A percentile compares a stretch with the other conserved stretches of the same genome.
Evolutionary conservation across 2,113 vertebrate species (phyloP).

Genomic region (Sphyrna mokarran): DNA sequence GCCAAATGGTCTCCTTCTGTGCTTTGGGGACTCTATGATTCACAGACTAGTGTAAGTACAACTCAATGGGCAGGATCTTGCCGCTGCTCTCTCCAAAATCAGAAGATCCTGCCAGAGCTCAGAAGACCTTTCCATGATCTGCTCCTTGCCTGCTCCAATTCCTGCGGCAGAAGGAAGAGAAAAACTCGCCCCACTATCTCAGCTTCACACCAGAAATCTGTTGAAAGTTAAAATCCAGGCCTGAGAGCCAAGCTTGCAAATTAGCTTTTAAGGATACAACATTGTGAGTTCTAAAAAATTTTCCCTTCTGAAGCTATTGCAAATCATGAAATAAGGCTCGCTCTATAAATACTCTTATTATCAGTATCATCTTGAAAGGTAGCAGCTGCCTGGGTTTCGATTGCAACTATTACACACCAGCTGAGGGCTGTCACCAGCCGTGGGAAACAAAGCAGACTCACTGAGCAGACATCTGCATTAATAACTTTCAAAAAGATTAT

Average conservation of each 20-base stretch:
- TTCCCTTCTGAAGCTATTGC: neutral
- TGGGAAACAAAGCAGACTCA: neutral
- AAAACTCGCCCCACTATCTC: neutral
- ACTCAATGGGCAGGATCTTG: no score
- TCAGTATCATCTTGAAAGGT: neutral
- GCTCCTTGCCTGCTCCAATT: no score
- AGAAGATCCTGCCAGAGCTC: no score
- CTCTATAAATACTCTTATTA: neutral
- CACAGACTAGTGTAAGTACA: no score
- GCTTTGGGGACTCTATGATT: no score
- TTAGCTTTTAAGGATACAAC: neutral
- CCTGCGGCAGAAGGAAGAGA: no score
- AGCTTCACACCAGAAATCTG: neutral
- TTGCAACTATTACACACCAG: neutral
- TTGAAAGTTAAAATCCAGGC: neutral
- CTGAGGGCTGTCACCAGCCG: neutral
- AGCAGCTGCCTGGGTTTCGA: neutral
- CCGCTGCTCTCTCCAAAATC: no score
- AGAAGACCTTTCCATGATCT: no score
- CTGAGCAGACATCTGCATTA: neutral
- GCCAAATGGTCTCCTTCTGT: no score
- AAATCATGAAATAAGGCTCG: neutral
- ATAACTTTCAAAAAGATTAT: neutral
- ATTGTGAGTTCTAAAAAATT: neutral
- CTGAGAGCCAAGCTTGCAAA: neutral